Conservation (phyloP, 2,888 invertebrate genomes). For the Orthosia cruda region DNA sequence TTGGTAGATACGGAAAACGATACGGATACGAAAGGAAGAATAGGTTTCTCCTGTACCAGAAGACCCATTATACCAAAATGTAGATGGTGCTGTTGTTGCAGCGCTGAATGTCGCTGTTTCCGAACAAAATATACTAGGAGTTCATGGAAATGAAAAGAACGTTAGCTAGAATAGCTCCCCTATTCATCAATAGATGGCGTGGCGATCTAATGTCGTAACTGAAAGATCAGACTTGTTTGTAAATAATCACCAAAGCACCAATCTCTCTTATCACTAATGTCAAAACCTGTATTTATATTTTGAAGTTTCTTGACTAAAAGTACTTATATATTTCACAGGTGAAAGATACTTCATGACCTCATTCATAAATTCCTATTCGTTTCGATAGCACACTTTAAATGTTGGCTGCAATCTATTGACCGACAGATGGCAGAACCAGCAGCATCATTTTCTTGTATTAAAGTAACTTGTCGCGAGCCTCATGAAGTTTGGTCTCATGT, state of each 20-base stretch:
- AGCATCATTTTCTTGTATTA: no score
- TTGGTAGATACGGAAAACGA: constrained; percentile 86
- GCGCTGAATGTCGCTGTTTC: constrained; percentile 32
- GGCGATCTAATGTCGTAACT: constrained; percentile 1
- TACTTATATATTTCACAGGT: no score
- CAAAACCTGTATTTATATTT: no score
- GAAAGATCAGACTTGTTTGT: not conserved
- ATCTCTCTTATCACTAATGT: no score
- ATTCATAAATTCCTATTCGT: no score
- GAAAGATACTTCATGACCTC: no score
- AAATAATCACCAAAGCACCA: not conserved
- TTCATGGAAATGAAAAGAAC: not conserved
- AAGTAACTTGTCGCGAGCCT: no score
- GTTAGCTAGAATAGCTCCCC: not conserved
- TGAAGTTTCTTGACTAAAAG: no score
- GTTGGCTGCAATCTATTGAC: not conserved
- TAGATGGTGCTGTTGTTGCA: constrained; percentile 5
- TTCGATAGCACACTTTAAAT: no score
- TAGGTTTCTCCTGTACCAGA: constrained; percentile 89
- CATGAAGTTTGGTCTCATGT: not conserved
- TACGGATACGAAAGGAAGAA: constrained; percentile 87
- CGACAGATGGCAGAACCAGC: constrained; percentile 6
- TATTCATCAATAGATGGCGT: constrained; percentile 43
- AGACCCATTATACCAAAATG: constrained; percentile 77
- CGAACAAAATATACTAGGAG: not conserved